Evolutionary conservation across 2,888 invertebrate genomes (phyloP), one percentile per base, ranked within the genome.

Genomic region (Atrina japonica): DNA sequence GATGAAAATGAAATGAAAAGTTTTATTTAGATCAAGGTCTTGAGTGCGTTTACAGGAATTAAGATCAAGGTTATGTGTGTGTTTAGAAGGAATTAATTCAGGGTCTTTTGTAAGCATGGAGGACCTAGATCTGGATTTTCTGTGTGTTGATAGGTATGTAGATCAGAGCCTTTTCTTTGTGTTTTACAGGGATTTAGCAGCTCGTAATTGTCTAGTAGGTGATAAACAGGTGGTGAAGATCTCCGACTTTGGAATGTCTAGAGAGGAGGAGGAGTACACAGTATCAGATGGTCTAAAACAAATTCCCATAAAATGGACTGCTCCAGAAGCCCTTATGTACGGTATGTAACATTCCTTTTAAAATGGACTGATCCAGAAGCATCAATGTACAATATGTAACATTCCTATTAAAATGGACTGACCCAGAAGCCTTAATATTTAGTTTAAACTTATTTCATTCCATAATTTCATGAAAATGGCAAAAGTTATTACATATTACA

Each of bases 281-380:
- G 98, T 98, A 49, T 97, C 97, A 2, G 97, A 97, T 83, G 98
- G 98, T 41, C 96, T 98, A 96, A 98, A 98, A 91, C 97, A 98
- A 92, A 98, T 98, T 83, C 98, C 98, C 0, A 97, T 98, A 73
- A 98, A 98, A 91, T 98, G 98, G 98, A 98, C 98, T 0, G 97
- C 98, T 1, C 98, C 98, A 0, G 98, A 98, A 92, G 97, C 98
- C 2, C 92, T 98, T 14, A 97, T 97, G 91, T 97, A 96, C 90
- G 97, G 97, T 94, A 90, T 91, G 90, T 83, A 21, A 27, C 18
- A 53, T 1, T 23, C 1, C 49, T 11, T 18, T 49, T 52, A 21
- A 52, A 56, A 40, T 3, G 16, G 40, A 23, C 30, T 58, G 58
- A 98, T 1, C 98, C 98, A 0, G 98, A 98, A 92, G 97, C 98